Base-by-base conservation (phyloP, 2,888 invertebrate species). In the Heteromurus nitidus region DNA sequence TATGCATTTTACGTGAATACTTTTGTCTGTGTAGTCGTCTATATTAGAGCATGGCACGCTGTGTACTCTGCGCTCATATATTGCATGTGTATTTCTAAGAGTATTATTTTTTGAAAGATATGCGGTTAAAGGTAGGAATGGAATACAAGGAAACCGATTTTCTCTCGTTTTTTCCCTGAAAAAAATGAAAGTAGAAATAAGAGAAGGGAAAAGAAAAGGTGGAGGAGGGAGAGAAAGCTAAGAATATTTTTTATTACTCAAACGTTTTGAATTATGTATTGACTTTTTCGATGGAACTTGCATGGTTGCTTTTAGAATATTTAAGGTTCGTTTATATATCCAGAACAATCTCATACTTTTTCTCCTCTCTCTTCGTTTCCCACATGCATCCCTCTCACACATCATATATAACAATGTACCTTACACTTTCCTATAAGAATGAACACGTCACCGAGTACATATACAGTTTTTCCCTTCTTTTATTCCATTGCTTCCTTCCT, bases 261-360 rank as follows among this genome's bases (percentile, higher is more conserved):
- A 80, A 74, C 74, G 80, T 82, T 82, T 76, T 84, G 84, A 84
- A 84, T 84, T 84, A 84, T 84, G 82, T 82, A 84, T 84, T 84
- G 84, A 84, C 84, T 84, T 82, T 84, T 76, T 76, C 80, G 70
- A 64, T 74, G 26, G 47, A 64, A 22, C 47, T 60, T 72, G 30
- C 36, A 22, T 62, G 18, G 28, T n/a, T 67, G 44, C 65, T 67
- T 67, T 44, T 44, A 20, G 65, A 58, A 58, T 58, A 58, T 58
- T 58, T 58, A 58, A 58, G 28, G 58, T 24, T 58, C 58, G 3
- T 50, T 64, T 18, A 64, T 36, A 64, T 36, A 58, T 26, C 58
- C 13, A 26, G 50, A 3, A 50, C 20, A 3, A 50, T 9, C n/a
- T n/a, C 50, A 20, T 47, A 11, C 18, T 16, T n/a, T 9, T 47